These are phyloP conservation scores for Steinernema feltiae DNA, from an alignment of 1,140 invertebrate species.

Conservation along the genomic window DNA sequence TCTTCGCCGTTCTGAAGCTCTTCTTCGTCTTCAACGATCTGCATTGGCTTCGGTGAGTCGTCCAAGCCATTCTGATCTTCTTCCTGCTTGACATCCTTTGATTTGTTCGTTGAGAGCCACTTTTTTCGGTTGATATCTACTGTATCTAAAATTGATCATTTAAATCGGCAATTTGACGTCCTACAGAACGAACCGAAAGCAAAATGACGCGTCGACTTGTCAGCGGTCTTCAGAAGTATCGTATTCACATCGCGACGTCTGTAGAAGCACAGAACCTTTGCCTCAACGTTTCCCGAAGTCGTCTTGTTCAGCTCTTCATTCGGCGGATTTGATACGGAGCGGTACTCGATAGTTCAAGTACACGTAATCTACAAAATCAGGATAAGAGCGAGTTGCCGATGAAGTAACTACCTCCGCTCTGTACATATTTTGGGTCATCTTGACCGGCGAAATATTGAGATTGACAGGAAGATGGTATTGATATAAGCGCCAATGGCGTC, in stretches of 20 bases:
- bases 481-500: too few species aligned
- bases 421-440: slow-evolving; percentile 31
- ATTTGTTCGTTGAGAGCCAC: background rate
- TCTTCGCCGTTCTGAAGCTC: slow-evolving; percentile 32
- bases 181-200: background rate
- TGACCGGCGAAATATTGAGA: background rate
- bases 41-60: slow-evolving; percentile 1
- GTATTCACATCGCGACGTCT: slow-evolving; percentile 86
- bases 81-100: background rate
- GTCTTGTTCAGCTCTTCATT: slow-evolving; percentile 96
- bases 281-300: slow-evolving; percentile 90
- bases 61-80: background rate
- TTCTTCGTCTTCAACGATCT: slow-evolving; percentile 14
- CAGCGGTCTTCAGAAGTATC: slow-evolving; percentile 84
- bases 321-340: slow-evolving; percentile 92
- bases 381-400: too few species aligned
- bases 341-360: slow-evolving; percentile 94
- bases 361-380: slow-evolving; percentile 99
- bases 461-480: background rate
- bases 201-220: slow-evolving; percentile 59
- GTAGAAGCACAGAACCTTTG: slow-evolving; percentile 98
- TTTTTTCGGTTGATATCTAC: background rate
- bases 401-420: slow-evolving; percentile 23
- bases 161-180: too few species aligned
- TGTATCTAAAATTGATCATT: background rate